Evolutionary conservation across 2,888 invertebrate species (phyloP), one percentile per base, ranked within the genome.

Genomic region (Gasteruption jaculator): DNA sequence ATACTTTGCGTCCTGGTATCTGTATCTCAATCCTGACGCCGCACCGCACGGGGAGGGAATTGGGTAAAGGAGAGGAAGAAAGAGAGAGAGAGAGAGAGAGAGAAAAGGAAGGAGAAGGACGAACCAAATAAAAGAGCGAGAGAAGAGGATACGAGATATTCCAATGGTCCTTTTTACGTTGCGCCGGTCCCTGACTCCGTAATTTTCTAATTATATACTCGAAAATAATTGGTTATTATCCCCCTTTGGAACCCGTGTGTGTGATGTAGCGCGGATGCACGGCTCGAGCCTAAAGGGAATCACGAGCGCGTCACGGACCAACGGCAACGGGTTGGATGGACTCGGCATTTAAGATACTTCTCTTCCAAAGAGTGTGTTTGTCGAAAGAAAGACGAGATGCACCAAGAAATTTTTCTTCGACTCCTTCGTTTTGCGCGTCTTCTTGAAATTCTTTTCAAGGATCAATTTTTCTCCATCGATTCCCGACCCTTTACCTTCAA

Each of bases 201-300:
- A 67, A 67, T 67, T 65, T 67, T 67, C 65, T 67, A 67, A 67
- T 67, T 64, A 67, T 67, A 66, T 60, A 61, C 66, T 67, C 67
- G 58, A 67, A 67, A 67, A 67, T 67, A 67, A 67, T 67, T 66
- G 66, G 64, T 65, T 65, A 67, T 67, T 67, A 67, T 64, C 57
- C 60, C 50, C 58, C 43, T 38, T 43, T 41, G 46, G 46, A 48
- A 50, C 43, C 41, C 44, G 52, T 53, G 57, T 56, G 49, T 42
- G 43, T 32, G 57, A 56, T 58, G 57, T 56, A 49, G 54, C 44
- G 57, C 57, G 57, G 48, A 54, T 56, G 49, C 53, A 44, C 46
- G 48, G 49, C 52, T 50, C 50, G 47, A 55, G 61, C 61, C 64
- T 56, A 55, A 58, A 62, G 64, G 55, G 57, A 60, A 61, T 64